Evolutionary conservation across 2,797 vertebrate genomes (phyloP).

Genomic region (Pantherophis alleghaniensis): DNA sequence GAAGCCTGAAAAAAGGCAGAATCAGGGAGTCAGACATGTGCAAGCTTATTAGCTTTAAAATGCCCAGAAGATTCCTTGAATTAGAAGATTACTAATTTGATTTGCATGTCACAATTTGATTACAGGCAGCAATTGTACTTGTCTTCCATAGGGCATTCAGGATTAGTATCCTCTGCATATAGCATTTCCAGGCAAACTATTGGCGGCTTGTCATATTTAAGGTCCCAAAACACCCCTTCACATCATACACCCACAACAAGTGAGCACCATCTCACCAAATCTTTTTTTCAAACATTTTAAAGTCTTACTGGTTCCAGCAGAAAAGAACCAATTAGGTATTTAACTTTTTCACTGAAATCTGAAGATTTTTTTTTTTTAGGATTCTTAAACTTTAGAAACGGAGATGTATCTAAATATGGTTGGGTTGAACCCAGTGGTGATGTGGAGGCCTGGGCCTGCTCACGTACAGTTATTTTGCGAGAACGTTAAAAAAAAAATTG

Average conservation of each 20-base stretch:
- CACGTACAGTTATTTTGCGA: constrained; percentile 30
- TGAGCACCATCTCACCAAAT: neutral
- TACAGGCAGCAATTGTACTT: neutral
- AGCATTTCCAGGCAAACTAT: neutral
- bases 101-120: neutral
- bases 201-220: neutral
- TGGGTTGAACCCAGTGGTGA: neutral
- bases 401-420: neutral
- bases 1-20: neutral
- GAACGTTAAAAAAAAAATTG: constrained; percentile 25
- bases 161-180: neutral
- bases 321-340: neutral
- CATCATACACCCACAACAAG: neutral
- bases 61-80: neutral
- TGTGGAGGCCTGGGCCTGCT: neutral
- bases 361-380: neutral
- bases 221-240: too few relatives aligned
- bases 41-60: neutral
- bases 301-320: neutral
- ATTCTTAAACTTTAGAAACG: neutral
- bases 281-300: neutral
- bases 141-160: neutral
- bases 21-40: neutral
- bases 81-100: neutral
- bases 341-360: neutral